Evolutionary conservation across 2,797 vertebrate species (phyloP), one percentile per base, ranked within the genome.

Genomic region (Phaenicophaeus curvirostris): DNA sequence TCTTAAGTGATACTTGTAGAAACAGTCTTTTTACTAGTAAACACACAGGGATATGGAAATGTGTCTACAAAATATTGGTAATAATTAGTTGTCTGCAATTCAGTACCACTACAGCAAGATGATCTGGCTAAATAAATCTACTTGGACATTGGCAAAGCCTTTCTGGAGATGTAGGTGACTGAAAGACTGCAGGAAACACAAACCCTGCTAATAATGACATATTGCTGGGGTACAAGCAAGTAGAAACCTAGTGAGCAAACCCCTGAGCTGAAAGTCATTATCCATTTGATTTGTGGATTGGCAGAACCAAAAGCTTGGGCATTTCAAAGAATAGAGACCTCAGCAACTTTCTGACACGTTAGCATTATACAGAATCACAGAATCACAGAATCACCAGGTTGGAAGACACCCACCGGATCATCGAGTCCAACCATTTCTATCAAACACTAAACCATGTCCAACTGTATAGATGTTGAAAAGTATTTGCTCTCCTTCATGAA

Each of bases 51-150:
- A 35, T 13, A 8, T 12, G 6, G 48, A 42, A 31, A 55, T 27
- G 2, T 46, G 7, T 30, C 42, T 59, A 11, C 11, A 85, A 87
- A 87, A 58, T 54, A 58, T 0, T 31, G n/a, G 11, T 3, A 8
- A 55, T 58, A 84, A 9, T 77, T 33, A 48, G 18, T 58, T 81
- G 31, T 82, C 35, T 76, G 28, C 20, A 13, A 1, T 71, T 46
- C 0, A 0, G 5, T 63, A 37, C 35, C 8, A 18, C 24, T 63
- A 25, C 21, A 27, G 68, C 85, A 37, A 82, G 16, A 13, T 61
- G 44, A 73, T 3, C 10, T 14, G 17, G 5, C 7, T 82, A 59
- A 75, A 46, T 68, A 77, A 61, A 53, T 31, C n/a, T 31, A 65
- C 41, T 13, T 48, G 42, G 37, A 55, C 35, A 51, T 65, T 50